phyloP scores from a whole-genome alignment of 2,113 vertebrate genomes.

The Gnathonemus echidnorhynchus region DNA sequence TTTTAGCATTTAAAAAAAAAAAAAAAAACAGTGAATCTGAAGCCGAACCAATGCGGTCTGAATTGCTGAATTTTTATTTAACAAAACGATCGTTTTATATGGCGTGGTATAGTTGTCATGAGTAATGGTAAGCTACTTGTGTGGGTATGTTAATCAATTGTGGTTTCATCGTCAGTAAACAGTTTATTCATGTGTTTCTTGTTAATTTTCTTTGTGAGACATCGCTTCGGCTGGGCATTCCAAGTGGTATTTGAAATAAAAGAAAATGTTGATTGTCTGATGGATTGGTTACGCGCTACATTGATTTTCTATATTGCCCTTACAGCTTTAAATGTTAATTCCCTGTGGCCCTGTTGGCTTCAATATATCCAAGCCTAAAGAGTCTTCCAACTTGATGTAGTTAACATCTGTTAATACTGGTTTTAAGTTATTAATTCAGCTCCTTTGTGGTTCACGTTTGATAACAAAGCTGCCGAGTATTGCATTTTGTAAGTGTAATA shows the following conservation, averaged over 20 bases:
- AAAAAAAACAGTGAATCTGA: not conserved
- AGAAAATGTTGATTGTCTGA: not conserved
- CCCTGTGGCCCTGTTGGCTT: not conserved
- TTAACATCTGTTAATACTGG: not conserved
- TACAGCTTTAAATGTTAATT: not conserved
- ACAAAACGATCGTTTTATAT: not conserved
- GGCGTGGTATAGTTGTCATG: not conserved
- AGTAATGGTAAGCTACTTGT: not conserved
- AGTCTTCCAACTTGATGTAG: not conserved
- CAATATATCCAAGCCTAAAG: not conserved
- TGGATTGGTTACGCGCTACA: not conserved
- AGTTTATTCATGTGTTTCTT: not conserved
- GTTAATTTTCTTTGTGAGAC: not conserved
- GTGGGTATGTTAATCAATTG: not conserved
- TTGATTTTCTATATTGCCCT: not conserved
- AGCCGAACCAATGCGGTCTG: not conserved
- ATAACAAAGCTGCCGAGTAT: not conserved
- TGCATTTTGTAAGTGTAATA: not conserved
- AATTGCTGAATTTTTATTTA: not conserved
- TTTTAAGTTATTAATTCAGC: not conserved
- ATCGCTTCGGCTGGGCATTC: not conserved
- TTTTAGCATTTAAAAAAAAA: not conserved
- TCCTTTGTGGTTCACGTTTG: not conserved
- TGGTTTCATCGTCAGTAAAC: not conserved
- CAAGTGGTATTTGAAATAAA: not conserved